Base-by-base conservation (phyloP, 2,797 vertebrate species). In the Acanthornis magna region DNA sequence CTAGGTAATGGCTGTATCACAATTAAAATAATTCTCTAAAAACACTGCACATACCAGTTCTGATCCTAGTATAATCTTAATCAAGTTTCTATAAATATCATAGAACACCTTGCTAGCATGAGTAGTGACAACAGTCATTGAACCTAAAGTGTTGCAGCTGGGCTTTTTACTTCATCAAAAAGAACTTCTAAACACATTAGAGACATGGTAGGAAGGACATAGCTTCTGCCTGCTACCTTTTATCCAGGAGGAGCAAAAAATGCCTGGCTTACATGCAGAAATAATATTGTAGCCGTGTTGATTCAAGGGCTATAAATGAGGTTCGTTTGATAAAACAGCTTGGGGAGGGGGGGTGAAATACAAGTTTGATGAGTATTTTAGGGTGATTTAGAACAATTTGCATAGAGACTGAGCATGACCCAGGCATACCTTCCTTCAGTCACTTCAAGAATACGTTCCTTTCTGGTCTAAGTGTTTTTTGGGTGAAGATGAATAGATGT, bases 161-260 rank as follows among this genome's bases (percentile, higher is more conserved):
- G 88, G 62, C 42, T 95, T 95, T 96, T 94, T 89, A 94, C 54
- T 81, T 89, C 43, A 68, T 82, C 63, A 81, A 74, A 83, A 43
- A 90, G 62, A 97, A 81, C 53, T 96, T 93, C 70, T 84, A 91
- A 95, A 95, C 57, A 93, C 95, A 91, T 93, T 87, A 92, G 67
- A 91, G n/a, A 38, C 43, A 38, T 53, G 50, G 51, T 53, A 78
- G 63, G 71, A 96, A 95, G 68, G 43, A 77, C 45, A 61, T 18
- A 60, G 45, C 58, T 91, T 50, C 54, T 88, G n/a, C 80, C 53
- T 71, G 18, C 21, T 81, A 23, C n/a, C 66, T 94, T 95, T 95
- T 61, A 80, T 85, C 68, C 43, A 85, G 43, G 92, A 67, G 60
- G 21, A 72, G 51, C 36, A 91, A 95, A 95, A 94, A 95, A 67